Evolutionary conservation across 2,888 invertebrate genomes (phyloP).

Genomic region (Ischnus inquisitorius): DNA sequence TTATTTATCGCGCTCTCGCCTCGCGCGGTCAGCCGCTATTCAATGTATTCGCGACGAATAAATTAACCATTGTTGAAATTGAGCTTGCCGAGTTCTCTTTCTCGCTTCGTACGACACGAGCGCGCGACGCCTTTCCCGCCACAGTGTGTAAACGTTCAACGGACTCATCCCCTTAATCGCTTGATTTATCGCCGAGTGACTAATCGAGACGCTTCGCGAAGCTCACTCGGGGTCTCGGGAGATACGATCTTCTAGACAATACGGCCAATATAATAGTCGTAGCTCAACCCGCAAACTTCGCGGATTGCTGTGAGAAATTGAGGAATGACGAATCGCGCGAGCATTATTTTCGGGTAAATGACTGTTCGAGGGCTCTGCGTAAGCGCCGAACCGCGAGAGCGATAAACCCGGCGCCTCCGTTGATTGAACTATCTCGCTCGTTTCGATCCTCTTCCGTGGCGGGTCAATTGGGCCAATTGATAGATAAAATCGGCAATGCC

Average conservation of each 20-base stretch:
- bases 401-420: not conserved
- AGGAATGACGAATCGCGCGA: slow-evolving; percentile 33
- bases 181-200: slow-evolving; percentile 61
- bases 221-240: slow-evolving; percentile 21
- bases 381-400: not conserved
- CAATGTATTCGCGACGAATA: slow-evolving; percentile 52
- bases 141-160: slow-evolving; percentile 6
- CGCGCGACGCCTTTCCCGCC: slow-evolving; percentile 15
- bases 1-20: not conserved
- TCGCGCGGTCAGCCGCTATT: slow-evolving; percentile 29
- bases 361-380: not conserved
- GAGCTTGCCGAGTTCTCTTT: not conserved
- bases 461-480: not conserved
- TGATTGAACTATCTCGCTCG: slow-evolving; percentile 21
- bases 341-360: not conserved
- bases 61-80: slow-evolving; percentile 55
- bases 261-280: not conserved
- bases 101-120: not conserved
- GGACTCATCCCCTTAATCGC: slow-evolving; percentile 64
- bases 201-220: slow-evolving; percentile 56
- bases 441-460: not conserved
- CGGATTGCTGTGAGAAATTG: slow-evolving; percentile 31
- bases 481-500: not conserved
- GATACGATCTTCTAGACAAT: slow-evolving; percentile 28
- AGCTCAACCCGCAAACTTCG: slow-evolving; percentile 5